Conservation (phyloP, 1,140 invertebrate genomes). For the Dinothrombium tinctorium region DNA sequence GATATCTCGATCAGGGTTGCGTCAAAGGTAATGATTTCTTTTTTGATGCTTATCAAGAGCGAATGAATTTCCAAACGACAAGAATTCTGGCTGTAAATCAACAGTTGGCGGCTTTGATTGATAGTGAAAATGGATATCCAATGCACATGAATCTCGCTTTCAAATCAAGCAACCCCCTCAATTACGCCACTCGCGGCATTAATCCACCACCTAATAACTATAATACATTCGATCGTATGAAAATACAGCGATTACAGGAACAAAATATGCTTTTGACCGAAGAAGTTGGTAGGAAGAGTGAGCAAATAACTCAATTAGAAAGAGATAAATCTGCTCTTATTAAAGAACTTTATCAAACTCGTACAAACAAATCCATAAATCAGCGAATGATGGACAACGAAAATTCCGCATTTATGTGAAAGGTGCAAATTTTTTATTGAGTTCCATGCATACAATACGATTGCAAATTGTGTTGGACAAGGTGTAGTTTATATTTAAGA, state of each 20-base stretch:
- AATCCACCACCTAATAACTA: slow-evolving; percentile 3
- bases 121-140: slow-evolving; percentile 46
- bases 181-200: background rate
- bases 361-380: slow-evolving; percentile 17
- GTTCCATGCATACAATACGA: no score
- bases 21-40: slow-evolving; percentile 44
- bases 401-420: slow-evolving; percentile 17
- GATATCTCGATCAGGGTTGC: slow-evolving; percentile 44
- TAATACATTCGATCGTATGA: slow-evolving; percentile 9
- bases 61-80: slow-evolving; percentile 56
- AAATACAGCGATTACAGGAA: slow-evolving; percentile 31
- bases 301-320: slow-evolving; percentile 56
- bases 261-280: slow-evolving; percentile 57
- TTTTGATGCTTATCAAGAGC: slow-evolving; percentile 67
- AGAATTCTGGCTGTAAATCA: slow-evolving; percentile 66
- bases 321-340: slow-evolving; percentile 63
- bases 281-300: slow-evolving; percentile 58
- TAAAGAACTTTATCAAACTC: slow-evolving; percentile 42
- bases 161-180: slow-evolving; percentile 19
- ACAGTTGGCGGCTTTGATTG: slow-evolving; percentile 52
- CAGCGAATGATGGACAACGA: slow-evolving; percentile 10
- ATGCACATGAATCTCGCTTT: slow-evolving; percentile 69
- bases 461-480: no score
- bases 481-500: no score
- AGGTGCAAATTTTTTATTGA: no score